phyloP scores from a whole-genome alignment of 2,113 vertebrate species.

The Axis porcinus region DNA sequence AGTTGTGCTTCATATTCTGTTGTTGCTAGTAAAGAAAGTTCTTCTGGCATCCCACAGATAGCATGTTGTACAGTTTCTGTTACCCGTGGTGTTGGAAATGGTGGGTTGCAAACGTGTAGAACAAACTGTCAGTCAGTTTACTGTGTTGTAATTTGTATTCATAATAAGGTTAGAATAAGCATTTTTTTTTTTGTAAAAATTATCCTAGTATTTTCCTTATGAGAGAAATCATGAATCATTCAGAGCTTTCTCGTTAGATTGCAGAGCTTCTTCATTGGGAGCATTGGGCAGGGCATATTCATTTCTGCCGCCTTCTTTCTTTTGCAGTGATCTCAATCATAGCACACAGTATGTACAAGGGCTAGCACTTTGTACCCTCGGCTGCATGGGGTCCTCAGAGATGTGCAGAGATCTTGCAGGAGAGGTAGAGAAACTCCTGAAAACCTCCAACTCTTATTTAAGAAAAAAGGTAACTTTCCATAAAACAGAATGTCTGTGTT shows the following conservation, averaged over 20 bases:
- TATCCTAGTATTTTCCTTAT: not conserved
- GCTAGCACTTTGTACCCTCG: conserved; percentile 96
- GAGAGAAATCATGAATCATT: conserved; percentile 5
- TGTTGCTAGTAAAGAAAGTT: not conserved
- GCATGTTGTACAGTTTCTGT: not conserved
- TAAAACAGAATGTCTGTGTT: not conserved
- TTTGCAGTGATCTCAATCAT: conserved; percentile 96
- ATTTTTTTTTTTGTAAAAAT: not conserved
- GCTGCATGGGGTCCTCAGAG: conserved; percentile 99
- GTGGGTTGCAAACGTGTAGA: not conserved
- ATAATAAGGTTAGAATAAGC: not conserved
- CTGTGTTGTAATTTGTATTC: conserved; percentile 12
- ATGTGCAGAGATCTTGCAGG: conserved; percentile 99
- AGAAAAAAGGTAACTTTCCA: conserved; percentile 93
- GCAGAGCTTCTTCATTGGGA: not conserved
- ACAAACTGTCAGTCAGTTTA: not conserved
- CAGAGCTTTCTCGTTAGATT: not conserved
- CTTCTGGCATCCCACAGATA: not conserved
- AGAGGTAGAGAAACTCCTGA: conserved; percentile 98
- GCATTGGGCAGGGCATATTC: not conserved
- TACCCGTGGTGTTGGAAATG: not conserved
- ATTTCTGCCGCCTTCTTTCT: conserved; percentile 9
- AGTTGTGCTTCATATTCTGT: not conserved
- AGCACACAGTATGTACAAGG: conserved; percentile 99
- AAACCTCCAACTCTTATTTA: conserved; percentile 99